Evolutionary conservation across 2,797 vertebrate genomes (phyloP), one percentile per base, ranked within the genome.

Genomic region (Lepidocolaptes lacrymiger): DNA sequence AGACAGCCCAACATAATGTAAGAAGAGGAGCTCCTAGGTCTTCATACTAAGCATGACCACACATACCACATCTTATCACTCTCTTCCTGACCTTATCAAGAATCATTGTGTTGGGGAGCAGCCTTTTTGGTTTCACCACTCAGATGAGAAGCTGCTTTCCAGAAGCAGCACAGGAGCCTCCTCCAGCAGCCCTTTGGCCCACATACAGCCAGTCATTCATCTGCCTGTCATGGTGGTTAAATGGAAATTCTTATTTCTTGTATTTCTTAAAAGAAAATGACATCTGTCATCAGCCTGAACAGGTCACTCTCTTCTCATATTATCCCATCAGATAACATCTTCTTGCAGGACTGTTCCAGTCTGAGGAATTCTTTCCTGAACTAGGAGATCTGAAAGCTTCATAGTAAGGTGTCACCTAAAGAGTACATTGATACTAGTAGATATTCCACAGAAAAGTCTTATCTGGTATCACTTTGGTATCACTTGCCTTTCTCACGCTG

Each of bases 51-150:
- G 62, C 18, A 34, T 0, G 2, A 59, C 41, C 4, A 4, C 37
- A 46, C 0, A 1, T 67, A 55, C 13, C 13, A 64, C 32, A 30
- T 46, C 23, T 30, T 1, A 0, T 46, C 62, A 19, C 16, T 37
- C 32, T 83, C 52, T 63, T 44, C 54, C 49, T 64, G 26, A 85
- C 54, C 11, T n/a, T 73, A 19, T 46, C 59, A 66, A 64, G 79
- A 68, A 34, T 58, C 24, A 37, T 8, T 2, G 0, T 61, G 43
- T 28, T 79, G 34, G 30, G 26, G 10, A 91, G 13, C 51, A 88
- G 30, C 27, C 11, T 44, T 73, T 93, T 69, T 39, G 13, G 37
- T 79, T 88, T 61, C 36, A 41, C 18, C 1, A 0, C 21, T 71
- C 0, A 0, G 14, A 41, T 41, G 46, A 77, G 77, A 77, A 86